Percentiles rank a stretch among this genome's conserved stretches.
These are phyloP conservation scores for Laticauda laticaudata DNA, from an alignment of 2,113 vertebrate species.

Conservation along the genomic window DNA sequence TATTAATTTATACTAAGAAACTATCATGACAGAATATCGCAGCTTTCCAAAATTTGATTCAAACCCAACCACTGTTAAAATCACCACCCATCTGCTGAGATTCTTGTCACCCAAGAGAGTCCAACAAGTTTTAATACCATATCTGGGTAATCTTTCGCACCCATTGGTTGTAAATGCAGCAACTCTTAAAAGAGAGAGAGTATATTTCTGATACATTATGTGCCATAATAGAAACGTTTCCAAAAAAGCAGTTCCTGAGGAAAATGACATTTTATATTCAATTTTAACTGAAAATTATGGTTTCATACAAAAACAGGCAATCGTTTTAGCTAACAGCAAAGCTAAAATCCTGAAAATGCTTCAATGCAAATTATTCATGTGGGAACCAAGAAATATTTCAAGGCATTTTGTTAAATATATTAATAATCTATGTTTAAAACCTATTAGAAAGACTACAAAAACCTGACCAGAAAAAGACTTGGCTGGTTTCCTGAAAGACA, in stretches of 20 bases:
- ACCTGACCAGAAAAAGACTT: neutral
- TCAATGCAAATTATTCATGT: neutral
- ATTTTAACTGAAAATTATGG: slow-evolving; percentile 1
- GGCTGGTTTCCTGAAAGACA: neutral
- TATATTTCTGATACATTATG: slow-evolving; percentile 3
- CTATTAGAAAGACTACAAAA: neutral
- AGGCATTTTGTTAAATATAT: neutral
- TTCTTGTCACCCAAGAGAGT: slow-evolving; percentile 28
- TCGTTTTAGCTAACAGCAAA: neutral
- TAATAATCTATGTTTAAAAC: rapidly evolving
- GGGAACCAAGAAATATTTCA: neutral
- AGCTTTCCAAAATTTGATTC: slow-evolving; percentile 12
- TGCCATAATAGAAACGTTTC: neutral
- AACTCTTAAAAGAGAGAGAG: slow-evolving; percentile 68
- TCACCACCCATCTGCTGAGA: slow-evolving; percentile 32
- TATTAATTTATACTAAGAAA: neutral
- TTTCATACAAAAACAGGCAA: slow-evolving; percentile 8
- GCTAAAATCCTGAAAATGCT: neutral
- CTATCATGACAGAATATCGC: slow-evolving; percentile 21
- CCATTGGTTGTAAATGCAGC: slow-evolving; percentile 71
- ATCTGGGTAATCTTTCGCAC: slow-evolving; percentile 70
- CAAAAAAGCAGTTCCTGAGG: slow-evolving; percentile 4
- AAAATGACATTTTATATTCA: neutral
- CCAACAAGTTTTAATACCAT: slow-evolving; percentile 58
- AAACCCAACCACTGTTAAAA: slow-evolving; percentile 20